Percentiles rank a stretch among this genome's conserved stretches.
These are phyloP conservation scores for Sinopyrophorus schimmeli DNA, from an alignment of 2,888 invertebrate genomes.

Conservation along the genomic window DNA sequence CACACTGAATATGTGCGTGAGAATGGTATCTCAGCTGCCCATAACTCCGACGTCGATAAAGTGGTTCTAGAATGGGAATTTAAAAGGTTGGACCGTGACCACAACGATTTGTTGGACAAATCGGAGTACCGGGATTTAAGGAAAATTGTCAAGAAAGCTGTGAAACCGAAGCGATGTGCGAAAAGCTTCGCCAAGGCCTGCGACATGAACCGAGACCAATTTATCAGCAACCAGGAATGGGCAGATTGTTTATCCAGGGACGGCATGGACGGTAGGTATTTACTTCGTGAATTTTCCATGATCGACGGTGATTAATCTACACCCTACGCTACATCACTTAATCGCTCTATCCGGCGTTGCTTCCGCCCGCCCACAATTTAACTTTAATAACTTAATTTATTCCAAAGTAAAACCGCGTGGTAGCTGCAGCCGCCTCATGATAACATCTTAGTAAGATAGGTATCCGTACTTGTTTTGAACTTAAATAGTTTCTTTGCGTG, in stretches of 20 bases:
- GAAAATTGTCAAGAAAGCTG: slow-evolving; percentile 82
- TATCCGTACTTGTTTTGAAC: slow-evolving; percentile 55
- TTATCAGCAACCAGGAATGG: slow-evolving; percentile 83
- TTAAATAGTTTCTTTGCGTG: slow-evolving; percentile 69
- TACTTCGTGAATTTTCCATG: slow-evolving; percentile 38
- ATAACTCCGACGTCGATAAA: slow-evolving; percentile 53
- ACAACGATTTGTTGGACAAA: slow-evolving; percentile 75
- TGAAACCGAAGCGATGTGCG: slow-evolving; percentile 88
- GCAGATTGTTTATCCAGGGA: slow-evolving; percentile 79
- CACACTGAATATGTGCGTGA: slow-evolving; percentile 73
- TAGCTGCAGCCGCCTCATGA: slow-evolving; percentile 31
- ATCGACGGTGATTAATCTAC: slow-evolving; percentile 23
- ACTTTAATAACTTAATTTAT: slow-evolving; percentile 32
- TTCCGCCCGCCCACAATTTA: slow-evolving; percentile 35
- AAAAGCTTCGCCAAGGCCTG: slow-evolving; percentile 86
- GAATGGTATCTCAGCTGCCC: slow-evolving; percentile 39
- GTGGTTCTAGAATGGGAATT: slow-evolving; percentile 90
- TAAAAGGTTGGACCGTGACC: slow-evolving; percentile 76
- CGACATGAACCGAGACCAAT: slow-evolving; percentile 80
- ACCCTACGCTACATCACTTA: slow-evolving; percentile 29
- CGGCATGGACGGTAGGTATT: slow-evolving; percentile 80
- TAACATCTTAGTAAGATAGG: slow-evolving; percentile 59
- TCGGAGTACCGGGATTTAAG: slow-evolving; percentile 82
- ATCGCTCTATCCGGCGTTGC: slow-evolving; percentile 36
- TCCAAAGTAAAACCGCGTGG: slow-evolving; percentile 31